Evolutionary conservation across 2,797 vertebrate genomes (phyloP).

Genomic region (Cephalopachus bancanus): DNA sequence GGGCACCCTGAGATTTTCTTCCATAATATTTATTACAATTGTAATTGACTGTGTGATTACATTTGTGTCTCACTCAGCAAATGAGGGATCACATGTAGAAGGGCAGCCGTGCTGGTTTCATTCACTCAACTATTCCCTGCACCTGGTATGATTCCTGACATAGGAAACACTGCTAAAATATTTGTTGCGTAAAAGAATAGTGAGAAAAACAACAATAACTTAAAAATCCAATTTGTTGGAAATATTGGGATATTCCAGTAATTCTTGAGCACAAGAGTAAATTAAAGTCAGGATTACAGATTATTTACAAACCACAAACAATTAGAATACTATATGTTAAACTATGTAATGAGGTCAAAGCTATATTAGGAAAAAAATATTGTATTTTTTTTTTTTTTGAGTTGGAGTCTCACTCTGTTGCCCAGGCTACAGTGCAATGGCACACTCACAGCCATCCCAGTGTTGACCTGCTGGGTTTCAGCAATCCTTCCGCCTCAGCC

Average conservation of each 20-base stretch:
- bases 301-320: background rate
- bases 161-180: background rate
- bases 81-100: fast-evolving
- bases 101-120: background rate
- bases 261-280: conserved; percentile 15
- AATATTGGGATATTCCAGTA: background rate
- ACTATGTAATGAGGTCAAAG: conserved; percentile 27
- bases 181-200: background rate
- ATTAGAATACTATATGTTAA: background rate
- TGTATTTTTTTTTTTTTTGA: background rate
- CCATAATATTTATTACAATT: background rate
- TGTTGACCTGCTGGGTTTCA: no score
- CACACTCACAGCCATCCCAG: no score
- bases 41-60: background rate
- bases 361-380: background rate
- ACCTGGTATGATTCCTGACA: background rate
- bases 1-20: background rate
- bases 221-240: conserved; percentile 34
- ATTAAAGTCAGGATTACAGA: conserved; percentile 15
- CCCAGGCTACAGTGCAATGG: no score
- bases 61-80: background rate
- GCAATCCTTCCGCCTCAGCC: no score
- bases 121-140: background rate
- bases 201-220: background rate
- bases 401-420: no score